Conservation (phyloP, 2,113 vertebrate genomes). For the Bujurquina vittata region DNA sequence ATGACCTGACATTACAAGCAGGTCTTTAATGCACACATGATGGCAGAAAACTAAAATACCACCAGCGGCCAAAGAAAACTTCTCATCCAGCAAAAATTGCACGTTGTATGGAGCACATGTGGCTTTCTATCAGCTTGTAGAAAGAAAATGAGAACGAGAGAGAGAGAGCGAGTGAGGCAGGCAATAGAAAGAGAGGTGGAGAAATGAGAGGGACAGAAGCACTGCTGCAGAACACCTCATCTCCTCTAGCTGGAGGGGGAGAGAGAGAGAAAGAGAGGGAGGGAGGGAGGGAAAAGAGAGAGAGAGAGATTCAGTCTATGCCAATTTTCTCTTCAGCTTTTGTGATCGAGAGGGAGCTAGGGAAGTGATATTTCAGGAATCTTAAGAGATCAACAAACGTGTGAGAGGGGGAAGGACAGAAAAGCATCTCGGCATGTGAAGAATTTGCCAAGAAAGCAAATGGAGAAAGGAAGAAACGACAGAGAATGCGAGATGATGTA, state of each 20-base stretch:
- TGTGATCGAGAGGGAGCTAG: slow-evolving; percentile 48
- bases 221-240: slow-evolving; percentile 76
- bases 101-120: slow-evolving; percentile 30
- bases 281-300: slow-evolving; percentile 31
- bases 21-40: slow-evolving; percentile 12
- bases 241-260: slow-evolving; percentile 68
- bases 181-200: slow-evolving; percentile 43
- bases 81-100: slow-evolving; percentile 31
- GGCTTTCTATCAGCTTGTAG: slow-evolving; percentile 32
- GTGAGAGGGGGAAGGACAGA: slow-evolving; percentile 15
- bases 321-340: slow-evolving; percentile 54
- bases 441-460: slow-evolving; percentile 20
- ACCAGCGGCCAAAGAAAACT: slow-evolving; percentile 28
- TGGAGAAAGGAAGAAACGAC: slow-evolving; percentile 13
- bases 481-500: slow-evolving; percentile 43
- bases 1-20: background rate
- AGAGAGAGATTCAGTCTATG: slow-evolving; percentile 49
- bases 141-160: slow-evolving; percentile 35
- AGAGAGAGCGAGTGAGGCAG: slow-evolving; percentile 34
- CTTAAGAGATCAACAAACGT: slow-evolving; percentile 49
- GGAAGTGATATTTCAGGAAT: slow-evolving; percentile 69
- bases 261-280: slow-evolving; percentile 8
- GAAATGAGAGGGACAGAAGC: slow-evolving; percentile 62
- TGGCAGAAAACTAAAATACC: slow-evolving; percentile 5
- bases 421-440: slow-evolving; percentile 19